A percentile compares a stretch with the other conserved stretches of the same genome.
These are phyloP conservation scores for Mormoops blainvillei DNA, from an alignment of 2,113 vertebrate genomes.

Conservation along the genomic window DNA sequence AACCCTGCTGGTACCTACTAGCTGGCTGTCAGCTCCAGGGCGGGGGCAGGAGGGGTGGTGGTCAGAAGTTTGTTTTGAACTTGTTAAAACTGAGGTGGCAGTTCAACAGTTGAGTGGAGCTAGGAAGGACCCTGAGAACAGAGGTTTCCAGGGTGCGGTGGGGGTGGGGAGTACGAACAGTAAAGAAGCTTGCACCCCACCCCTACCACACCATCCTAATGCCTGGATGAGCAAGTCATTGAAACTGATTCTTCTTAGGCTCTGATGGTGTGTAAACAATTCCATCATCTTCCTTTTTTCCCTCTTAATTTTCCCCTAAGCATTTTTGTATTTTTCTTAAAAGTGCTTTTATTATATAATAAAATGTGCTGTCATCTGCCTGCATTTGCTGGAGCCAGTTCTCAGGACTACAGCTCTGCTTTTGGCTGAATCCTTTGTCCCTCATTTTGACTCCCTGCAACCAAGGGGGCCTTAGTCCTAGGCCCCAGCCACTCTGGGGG, in stretches of 20 bases:
- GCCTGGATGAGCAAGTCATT: background rate
- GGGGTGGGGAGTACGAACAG: background rate
- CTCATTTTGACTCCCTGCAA: background rate
- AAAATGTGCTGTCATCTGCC: conserved; percentile 12
- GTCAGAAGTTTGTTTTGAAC: background rate
- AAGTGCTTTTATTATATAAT: conserved; percentile 37
- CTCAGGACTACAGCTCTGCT: background rate
- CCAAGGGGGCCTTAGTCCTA: background rate
- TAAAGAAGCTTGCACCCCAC: background rate
- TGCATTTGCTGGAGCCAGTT: background rate
- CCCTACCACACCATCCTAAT: background rate
- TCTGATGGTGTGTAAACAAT: background rate
- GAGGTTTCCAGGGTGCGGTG: background rate
- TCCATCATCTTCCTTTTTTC: background rate
- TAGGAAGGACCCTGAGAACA: background rate
- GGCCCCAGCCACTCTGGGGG: background rate
- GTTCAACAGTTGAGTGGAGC: background rate
- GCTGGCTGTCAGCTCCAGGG: background rate
- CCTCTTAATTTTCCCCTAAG: conserved; percentile 21
- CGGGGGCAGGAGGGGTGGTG: background rate
- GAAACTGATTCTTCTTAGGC: background rate
- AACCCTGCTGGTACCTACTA: background rate
- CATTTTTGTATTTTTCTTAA: conserved; percentile 50
- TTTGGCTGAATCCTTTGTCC: background rate
- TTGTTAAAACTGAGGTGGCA: too few relatives aligned